Percentiles rank a stretch among this genome's conserved stretches.
phyloP scores from a whole-genome alignment of 2,888 invertebrate species.

The Dione juno region DNA sequence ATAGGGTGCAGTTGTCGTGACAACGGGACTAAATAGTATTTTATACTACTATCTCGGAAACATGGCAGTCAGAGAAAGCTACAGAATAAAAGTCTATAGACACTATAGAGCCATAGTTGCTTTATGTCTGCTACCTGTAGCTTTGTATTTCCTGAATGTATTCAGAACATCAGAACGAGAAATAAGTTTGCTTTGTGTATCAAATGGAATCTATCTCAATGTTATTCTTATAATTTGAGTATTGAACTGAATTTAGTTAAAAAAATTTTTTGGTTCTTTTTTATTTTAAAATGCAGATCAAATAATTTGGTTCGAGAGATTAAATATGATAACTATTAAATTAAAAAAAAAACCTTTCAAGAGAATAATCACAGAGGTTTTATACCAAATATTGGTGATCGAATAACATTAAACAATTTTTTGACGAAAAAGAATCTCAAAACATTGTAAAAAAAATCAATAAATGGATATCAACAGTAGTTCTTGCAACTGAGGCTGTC shows the following conservation, averaged over 20 bases:
- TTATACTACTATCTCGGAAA: conserved; percentile 26
- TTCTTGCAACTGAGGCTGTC: conserved; percentile 16
- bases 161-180: conserved; percentile 39
- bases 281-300: not conserved
- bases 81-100: conserved; percentile 24
- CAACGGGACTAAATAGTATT: conserved; percentile 16
- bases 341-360: no score
- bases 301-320: not conserved
- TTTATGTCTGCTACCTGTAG: conserved; percentile 42
- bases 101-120: conserved; percentile 21
- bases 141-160: conserved; percentile 42
- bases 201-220: conserved; percentile 46
- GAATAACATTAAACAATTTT: no score
- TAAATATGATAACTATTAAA: no score
- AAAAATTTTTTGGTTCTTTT: not conserved
- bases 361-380: no score
- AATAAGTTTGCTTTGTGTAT: conserved; percentile 41
- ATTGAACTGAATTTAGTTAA: conserved; percentile 25
- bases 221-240: conserved; percentile 42
- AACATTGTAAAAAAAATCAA: not conserved
- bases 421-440: not conserved
- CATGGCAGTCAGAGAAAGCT: conserved; percentile 31
- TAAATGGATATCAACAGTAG: not conserved
- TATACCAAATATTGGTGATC: no score
- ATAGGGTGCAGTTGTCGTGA: conserved; percentile 37